Percentiles rank a stretch among this genome's conserved stretches.
These are phyloP conservation scores for Drosophila paracracens DNA, from an alignment of 2,888 invertebrate genomes.

Conservation along the genomic window DNA sequence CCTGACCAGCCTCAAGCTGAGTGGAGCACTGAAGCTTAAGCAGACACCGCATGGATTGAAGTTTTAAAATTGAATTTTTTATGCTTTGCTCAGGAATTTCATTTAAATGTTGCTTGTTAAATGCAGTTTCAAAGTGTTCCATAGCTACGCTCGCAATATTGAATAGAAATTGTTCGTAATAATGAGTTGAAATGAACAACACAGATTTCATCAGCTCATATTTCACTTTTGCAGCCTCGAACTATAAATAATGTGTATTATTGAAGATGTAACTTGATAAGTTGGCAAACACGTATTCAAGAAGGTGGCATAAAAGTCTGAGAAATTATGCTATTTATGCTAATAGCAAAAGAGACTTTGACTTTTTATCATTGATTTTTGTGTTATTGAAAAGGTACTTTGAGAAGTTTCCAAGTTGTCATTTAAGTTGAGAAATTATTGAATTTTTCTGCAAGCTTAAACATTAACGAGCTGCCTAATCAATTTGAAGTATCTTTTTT, in stretches of 20 bases:
- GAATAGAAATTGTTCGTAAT: background rate
- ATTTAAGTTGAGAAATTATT: background rate
- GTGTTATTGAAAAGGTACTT: background rate
- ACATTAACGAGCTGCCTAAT: background rate
- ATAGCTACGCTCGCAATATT: background rate
- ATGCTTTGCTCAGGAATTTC: constrained; percentile 29
- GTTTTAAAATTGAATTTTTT: constrained; percentile 41
- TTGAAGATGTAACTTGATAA: background rate
- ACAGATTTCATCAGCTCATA: background rate
- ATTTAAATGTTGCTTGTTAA: constrained; percentile 24
- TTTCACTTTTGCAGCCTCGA: background rate
- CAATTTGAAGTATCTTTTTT: background rate
- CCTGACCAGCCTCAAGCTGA: constrained; percentile 41
- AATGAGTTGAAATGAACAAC: background rate
- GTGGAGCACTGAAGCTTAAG: constrained; percentile 10
- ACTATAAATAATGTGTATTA: background rate
- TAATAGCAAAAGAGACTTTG: background rate
- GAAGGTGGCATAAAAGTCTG: background rate
- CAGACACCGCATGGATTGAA: constrained; percentile 27
- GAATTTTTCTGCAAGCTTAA: background rate
- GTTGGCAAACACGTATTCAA: background rate
- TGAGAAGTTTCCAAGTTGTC: background rate
- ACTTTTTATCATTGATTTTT: background rate
- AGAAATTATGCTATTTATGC: background rate
- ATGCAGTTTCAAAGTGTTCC: background rate